Percentiles rank a stretch among this genome's conserved stretches.
Evolutionary conservation across 2,888 invertebrate genomes (phyloP).

Genomic region (Hofmannophila pseudospretella): DNA sequence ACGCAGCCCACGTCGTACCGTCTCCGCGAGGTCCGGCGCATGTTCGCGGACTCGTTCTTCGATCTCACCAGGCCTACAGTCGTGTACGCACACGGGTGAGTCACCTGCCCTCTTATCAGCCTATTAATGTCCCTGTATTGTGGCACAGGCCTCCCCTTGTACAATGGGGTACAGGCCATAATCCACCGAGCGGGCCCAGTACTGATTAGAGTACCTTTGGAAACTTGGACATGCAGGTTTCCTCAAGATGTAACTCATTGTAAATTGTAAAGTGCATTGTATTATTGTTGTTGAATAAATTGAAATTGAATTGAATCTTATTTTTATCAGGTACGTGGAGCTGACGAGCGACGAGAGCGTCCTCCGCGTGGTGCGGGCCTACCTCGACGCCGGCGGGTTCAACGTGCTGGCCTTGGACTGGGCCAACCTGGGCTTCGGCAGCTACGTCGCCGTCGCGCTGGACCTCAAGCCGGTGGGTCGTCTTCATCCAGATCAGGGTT

Average conservation of each 20-base stretch:
- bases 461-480: slow-evolving; percentile 32
- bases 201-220: no score
- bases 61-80: slow-evolving; percentile 27
- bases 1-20: slow-evolving; percentile 12
- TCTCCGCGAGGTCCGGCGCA: slow-evolving; percentile 10
- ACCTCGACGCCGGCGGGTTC: slow-evolving; percentile 42
- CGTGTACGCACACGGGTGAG: slow-evolving; percentile 42
- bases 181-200: no score
- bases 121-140: no score
- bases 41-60: slow-evolving; percentile 19
- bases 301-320: no score
- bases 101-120: no score
- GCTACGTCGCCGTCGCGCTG: slow-evolving; percentile 38
- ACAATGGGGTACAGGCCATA: no score
- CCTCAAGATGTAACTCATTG: no score
- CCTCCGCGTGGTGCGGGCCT: slow-evolving; percentile 41
- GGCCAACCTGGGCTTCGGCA: slow-evolving; percentile 52
- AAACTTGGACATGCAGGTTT: no score
- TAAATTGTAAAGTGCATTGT: no score
- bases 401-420: slow-evolving; percentile 65
- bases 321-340: slow-evolving; percentile 61
- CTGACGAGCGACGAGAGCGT: slow-evolving; percentile 44
- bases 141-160: no score
- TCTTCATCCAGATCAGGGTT: no score
- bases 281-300: no score